phyloP scores from a whole-genome alignment of 2,113 vertebrate genomes.

The Elgaria multicarinata region DNA sequence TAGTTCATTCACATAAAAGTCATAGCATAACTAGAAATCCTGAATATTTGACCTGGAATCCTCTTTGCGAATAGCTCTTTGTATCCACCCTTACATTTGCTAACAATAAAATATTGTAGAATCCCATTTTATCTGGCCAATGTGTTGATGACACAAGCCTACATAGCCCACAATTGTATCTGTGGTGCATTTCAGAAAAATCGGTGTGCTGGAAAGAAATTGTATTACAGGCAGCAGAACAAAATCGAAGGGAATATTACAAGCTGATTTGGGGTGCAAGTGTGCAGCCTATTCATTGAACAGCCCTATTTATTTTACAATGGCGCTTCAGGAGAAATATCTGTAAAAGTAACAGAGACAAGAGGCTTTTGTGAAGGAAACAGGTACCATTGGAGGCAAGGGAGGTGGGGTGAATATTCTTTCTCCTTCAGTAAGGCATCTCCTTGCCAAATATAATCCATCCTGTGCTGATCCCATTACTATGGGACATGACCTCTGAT shows the following conservation, averaged over 20 bases:
- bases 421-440: not conserved
- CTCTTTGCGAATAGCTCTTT: not conserved
- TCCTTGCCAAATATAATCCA: not conserved
- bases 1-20: not conserved
- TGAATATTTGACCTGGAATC: not conserved
- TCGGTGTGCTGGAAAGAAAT: not conserved
- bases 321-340: not conserved
- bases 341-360: not conserved
- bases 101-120: not conserved
- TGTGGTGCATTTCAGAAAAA: not conserved
- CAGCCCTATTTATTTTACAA: slow-evolving; percentile 14
- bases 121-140: not conserved
- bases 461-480: not conserved
- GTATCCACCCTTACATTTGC: not conserved
- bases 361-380: not conserved
- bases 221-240: slow-evolving; percentile 5
- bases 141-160: not conserved
- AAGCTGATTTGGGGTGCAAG: not conserved
- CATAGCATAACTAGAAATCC: not conserved
- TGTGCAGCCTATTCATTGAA: not conserved
- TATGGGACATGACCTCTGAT: not conserved
- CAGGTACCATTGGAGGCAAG: not conserved
- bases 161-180: not conserved
- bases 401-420: not conserved
- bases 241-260: slow-evolving; percentile 5